Base-by-base conservation (phyloP, 2,888 invertebrate species). In the Machimus atricapillus region DNA sequence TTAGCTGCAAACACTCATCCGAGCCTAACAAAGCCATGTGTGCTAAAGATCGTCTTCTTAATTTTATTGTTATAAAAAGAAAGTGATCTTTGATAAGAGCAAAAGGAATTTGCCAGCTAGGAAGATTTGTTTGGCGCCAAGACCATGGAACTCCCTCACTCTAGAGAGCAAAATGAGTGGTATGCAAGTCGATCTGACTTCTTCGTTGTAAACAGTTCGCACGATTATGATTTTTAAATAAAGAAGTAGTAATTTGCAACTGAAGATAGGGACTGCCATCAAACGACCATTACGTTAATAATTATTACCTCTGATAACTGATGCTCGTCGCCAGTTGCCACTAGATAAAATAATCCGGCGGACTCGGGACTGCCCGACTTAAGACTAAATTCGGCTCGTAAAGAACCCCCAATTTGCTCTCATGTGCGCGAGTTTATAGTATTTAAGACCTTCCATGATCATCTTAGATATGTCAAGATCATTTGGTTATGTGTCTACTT, bases 401-500 rank as follows among this genome's bases (percentile, higher is more conserved):
- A 19, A 66, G 27, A 23, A 23, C 66, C 66, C 66, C 66, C 66
- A 66, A 66, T 66, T 12, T 19, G 23, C 23, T 27, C 66, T 66
- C 66, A 66, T 66, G 66, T 66, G 77, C 40, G 40, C 37, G n/a
- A 77, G 23, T 16, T 77, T 34, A 40, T 40, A 74, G 52, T 19
- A 19, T 83, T 83, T 31, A 83, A 58, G 82, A 83, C 66, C 66
- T 66, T 66, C 37, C 46, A 40, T 19, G 52, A 79, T 23, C 66
- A 58, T 83, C 52, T 66, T 66, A 83, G 40, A 83, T 37, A 52
- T 66, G 58, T 66, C 66, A 83, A 83, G 66, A 83, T 66, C 82
- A 83, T 83, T 83, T 83, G 37, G 40, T 83, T 83, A 40, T 83
- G 66, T 43, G 9, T 83, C 37, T 83, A 58, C 82, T 83, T 83